Evolutionary conservation across 2,797 vertebrate species (phyloP).

Genomic region (Brotula barbata): DNA sequence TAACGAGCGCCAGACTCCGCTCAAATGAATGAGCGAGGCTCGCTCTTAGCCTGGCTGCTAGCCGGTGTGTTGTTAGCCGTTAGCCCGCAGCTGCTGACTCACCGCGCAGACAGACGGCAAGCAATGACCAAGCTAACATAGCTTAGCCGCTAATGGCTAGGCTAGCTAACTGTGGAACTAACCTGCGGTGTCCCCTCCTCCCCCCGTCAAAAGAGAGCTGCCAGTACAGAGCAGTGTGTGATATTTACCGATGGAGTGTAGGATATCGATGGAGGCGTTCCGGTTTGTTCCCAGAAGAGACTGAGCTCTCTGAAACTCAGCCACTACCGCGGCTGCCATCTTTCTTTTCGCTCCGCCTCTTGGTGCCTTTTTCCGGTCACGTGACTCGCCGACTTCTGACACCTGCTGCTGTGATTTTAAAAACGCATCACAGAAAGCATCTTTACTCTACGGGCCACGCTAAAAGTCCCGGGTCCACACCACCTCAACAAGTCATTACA

Average conservation of each 20-base stretch:
- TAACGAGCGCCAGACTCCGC: constrained; percentile 36
- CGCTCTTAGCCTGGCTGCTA: constrained; percentile 50
- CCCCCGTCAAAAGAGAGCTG: no score
- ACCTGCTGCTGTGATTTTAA: no score
- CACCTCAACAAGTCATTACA: no score
- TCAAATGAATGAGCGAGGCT: constrained; percentile 54
- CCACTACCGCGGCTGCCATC: constrained; percentile 94
- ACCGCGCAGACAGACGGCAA: constrained; percentile 58
- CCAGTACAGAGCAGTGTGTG: no score
- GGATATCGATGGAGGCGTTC: constrained; percentile 93
- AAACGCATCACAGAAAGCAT: no score
- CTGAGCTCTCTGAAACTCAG: constrained; percentile 96
- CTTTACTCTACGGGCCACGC: no score
- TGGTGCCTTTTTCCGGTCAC: constrained; percentile 60
- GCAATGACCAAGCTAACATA: constrained; percentile 33
- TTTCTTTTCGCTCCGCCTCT: constrained; percentile 77
- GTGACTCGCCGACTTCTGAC: constrained; percentile 16
- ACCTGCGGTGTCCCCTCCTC: not conserved
- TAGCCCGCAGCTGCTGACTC: constrained; percentile 77
- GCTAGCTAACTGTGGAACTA: constrained; percentile 18
- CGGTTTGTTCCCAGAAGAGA: constrained; percentile 91
- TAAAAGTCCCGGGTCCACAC: no score
- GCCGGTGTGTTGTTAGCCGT: constrained; percentile 60
- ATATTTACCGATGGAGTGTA: constrained; percentile 90
- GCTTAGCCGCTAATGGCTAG: constrained; percentile 43